phyloP scores from a whole-genome alignment of 2,113 vertebrate genomes.

The Anthoscopus minutus region DNA sequence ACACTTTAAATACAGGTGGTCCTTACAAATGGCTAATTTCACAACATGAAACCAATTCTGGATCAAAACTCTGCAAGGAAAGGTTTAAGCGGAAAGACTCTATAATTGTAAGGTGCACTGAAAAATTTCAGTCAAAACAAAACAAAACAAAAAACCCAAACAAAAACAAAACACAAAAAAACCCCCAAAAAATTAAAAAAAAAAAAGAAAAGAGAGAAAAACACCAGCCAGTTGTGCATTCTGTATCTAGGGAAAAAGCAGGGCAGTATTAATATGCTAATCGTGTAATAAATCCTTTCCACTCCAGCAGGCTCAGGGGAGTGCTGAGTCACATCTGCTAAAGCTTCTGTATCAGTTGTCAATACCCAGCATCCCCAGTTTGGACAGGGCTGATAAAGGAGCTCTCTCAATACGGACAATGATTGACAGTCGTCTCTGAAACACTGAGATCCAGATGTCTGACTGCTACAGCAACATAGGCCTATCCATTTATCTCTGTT shows the following conservation, averaged over 20 bases:
- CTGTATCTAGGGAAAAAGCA: not conserved
- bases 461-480: not conserved
- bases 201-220: not conserved
- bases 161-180: not conserved
- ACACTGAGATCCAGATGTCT: not conserved
- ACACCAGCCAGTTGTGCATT: not conserved
- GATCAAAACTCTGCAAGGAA: not conserved
- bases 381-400: slow-evolving; percentile 11
- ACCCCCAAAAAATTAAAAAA: no score
- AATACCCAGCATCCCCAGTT: not conserved
- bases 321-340: not conserved
- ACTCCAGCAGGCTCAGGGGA: not conserved
- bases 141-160: not conserved
- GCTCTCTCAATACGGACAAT: not conserved
- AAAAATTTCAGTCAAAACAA: not conserved
- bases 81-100: not conserved
- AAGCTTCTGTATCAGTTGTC: not conserved
- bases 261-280: slow-evolving; percentile 5
- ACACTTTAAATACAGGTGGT: not conserved
- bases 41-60: not conserved
- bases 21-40: not conserved
- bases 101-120: not conserved
- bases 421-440: not conserved
- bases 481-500: not conserved
- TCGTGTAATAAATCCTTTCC: not conserved